Conservation (phyloP, 2,113 vertebrate species). For the Zosterops japonicus region DNA sequence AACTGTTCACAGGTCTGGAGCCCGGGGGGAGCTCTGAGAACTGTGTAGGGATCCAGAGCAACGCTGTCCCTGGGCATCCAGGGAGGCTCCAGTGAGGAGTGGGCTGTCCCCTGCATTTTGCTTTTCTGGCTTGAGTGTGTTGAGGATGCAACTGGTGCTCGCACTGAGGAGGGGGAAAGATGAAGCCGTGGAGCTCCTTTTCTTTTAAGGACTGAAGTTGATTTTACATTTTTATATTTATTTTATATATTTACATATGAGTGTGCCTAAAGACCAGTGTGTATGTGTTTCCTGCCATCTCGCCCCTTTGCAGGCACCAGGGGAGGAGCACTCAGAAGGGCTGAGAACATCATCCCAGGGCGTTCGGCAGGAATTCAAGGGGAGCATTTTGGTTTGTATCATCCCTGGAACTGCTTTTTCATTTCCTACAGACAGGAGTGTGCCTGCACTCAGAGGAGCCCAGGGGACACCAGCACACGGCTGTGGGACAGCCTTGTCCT, state of each 20-base stretch:
- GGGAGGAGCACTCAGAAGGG: not conserved
- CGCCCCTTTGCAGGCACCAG: rapidly evolving
- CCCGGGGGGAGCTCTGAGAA: not conserved
- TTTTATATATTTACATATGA: not conserved
- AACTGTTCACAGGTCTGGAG: not conserved
- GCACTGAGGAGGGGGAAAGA: not conserved
- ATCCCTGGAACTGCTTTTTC: not conserved
- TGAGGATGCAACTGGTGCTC: not conserved
- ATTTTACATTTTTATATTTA: not conserved
- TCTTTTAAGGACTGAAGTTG: not conserved
- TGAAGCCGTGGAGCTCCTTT: not conserved
- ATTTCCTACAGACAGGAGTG: not conserved
- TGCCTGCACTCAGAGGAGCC: not conserved
- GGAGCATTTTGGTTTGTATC: not conserved
- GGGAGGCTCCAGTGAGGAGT: rapidly evolving
- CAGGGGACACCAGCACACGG: not conserved
- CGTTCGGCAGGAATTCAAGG: rapidly evolving
- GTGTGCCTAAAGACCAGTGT: not conserved
- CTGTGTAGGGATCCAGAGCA: not conserved
- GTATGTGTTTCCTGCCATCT: not conserved
- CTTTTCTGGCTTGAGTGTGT: not conserved
- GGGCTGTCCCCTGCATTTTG: rapidly evolving
- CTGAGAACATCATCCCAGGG: not conserved
- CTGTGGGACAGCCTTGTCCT: not conserved
- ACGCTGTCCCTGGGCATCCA: rapidly evolving